Evolutionary conservation across 2,113 vertebrate genomes (phyloP), one percentile per base, ranked within the genome.

Genomic region (Corythornis cristatus): DNA sequence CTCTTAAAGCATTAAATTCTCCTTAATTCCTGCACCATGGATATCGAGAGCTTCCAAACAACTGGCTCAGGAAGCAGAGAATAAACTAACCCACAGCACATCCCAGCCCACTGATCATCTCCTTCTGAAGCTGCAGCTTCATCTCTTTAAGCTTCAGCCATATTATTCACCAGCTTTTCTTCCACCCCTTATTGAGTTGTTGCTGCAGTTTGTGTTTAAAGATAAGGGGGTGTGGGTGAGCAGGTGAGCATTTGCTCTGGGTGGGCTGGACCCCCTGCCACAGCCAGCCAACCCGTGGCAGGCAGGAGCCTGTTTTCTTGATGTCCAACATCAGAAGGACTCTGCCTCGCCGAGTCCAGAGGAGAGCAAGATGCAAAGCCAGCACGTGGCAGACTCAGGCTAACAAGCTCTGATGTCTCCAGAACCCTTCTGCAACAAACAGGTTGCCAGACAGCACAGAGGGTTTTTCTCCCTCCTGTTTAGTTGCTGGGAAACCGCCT

Each of bases 1-100:
- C n/a, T 48, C 74, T 28, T 26, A 29, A 86, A 64, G 72, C 19
- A 25, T 26, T 7, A 15, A 62, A 58, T 4, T 25, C 1, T 21
- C 54, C 9, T 15, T 10, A 62, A 48, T 33, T 48, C 51, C 89
- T 35, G 5, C 37, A 18, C 16, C 37, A 6, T 0, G 3, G 54
- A 16, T 58, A 60, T 18, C 8, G 15, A 19, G 64, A 43, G 29
- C 54, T 64, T 11, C 71, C 62, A 17, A 25, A 46, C 9, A 3
- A 11, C 43, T 48, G 10, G 20, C 43, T 51, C 14, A 31, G 43
- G 48, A 66, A 37, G 51, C 65, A 58, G 71, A 77, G 48, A 46
- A 54, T 3, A 3, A 65, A 54, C 16, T 21, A 80, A 6, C 42
- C 22, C 65, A 26, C 0, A 0, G 57, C 37, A 9, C 1, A 17